A percentile compares a stretch with the other conserved stretches of the same genome.
Evolutionary conservation across 1,140 invertebrate genomes (phyloP).

Genomic region (Ylistrum balloti): DNA sequence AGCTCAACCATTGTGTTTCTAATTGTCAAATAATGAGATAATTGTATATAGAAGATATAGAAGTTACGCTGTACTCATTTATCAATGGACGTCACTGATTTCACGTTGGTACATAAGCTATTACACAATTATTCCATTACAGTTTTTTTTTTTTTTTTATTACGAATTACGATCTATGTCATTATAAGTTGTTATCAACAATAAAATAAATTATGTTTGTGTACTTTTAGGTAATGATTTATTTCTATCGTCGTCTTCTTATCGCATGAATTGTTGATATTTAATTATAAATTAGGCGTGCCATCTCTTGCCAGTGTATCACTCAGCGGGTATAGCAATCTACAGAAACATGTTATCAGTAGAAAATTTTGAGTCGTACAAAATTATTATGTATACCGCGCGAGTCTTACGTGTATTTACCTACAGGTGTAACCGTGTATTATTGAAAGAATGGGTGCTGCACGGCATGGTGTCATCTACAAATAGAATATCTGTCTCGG

Average conservation of each 20-base stretch:
- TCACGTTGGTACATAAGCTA: too few species aligned
- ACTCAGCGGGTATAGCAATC: neutral
- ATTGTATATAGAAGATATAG: too few species aligned
- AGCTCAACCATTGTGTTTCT: too few species aligned
- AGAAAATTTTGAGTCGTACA: neutral
- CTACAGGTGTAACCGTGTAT: slow-evolving; percentile 20
- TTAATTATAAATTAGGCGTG: neutral
- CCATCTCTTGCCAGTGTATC: neutral
- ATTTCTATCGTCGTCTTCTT: neutral
- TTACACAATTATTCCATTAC: too few species aligned
- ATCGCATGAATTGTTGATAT: neutral
- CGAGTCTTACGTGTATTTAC: neutral
- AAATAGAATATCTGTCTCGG: neutral
- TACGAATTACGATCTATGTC: too few species aligned
- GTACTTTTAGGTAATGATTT: neutral
- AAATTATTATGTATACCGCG: neutral
- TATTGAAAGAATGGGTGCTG: neutral
- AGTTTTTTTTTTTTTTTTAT: too few species aligned
- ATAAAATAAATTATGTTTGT: neutral
- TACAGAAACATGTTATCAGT: neutral
- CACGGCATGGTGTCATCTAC: slow-evolving; percentile 24
- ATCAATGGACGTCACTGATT: too few species aligned
- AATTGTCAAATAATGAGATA: too few species aligned
- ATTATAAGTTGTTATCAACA: too few species aligned
- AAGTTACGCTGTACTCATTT: too few species aligned